These are phyloP conservation scores for Phataginus tetradactyla DNA, from an alignment of 2,797 vertebrate species.

Conservation along the genomic window DNA sequence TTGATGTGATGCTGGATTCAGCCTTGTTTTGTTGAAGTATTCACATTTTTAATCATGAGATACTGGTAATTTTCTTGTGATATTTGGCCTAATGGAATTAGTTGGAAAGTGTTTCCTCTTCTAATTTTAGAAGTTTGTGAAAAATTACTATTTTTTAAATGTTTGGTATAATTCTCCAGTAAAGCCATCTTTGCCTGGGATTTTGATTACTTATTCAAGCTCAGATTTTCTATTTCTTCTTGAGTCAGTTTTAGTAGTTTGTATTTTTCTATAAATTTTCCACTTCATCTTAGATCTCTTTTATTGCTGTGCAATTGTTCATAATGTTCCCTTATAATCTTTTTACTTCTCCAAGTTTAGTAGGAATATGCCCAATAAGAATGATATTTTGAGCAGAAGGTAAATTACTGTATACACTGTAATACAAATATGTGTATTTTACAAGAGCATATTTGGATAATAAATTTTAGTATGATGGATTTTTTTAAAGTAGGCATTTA, in stretches of 20 bases:
- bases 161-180: background rate
- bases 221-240: slow-evolving; percentile 24
- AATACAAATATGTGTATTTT: background rate
- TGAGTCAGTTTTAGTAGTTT: background rate
- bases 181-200: background rate
- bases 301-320: background rate
- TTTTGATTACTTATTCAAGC: slow-evolving; percentile 38
- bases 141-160: slow-evolving; percentile 20
- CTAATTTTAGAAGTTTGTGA: slow-evolving; percentile 8
- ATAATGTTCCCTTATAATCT: background rate
- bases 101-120: background rate
- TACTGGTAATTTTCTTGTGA: background rate
- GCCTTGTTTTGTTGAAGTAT: background rate
- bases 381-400: background rate
- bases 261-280: background rate
- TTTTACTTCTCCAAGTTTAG: slow-evolving; percentile 15
- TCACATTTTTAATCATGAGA: background rate
- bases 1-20: background rate
- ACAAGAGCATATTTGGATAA: background rate
- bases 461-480: slow-evolving; percentile 19
- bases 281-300: background rate
- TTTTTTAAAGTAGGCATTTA: background rate
- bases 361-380: slow-evolving; percentile 24
- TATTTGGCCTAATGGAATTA: background rate
- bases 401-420: background rate